Percentiles rank a stretch among this genome's conserved stretches.
Conservation (phyloP, 1,140 invertebrate species). For the Notospermus geniculatus region DNA sequence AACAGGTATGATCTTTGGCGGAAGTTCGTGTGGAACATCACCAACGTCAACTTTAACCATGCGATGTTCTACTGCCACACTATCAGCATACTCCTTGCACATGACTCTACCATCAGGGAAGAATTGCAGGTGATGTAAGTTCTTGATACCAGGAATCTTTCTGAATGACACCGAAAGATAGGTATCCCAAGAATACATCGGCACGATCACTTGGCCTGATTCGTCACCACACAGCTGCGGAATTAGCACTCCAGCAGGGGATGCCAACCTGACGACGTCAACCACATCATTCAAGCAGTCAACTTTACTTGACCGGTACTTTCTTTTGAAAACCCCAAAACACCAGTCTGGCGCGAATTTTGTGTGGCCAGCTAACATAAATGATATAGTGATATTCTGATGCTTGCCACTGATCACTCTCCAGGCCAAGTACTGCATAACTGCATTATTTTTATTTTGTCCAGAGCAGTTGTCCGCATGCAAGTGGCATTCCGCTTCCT, state of each 20-base stretch:
- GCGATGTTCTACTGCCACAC: not conserved
- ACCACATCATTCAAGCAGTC: slow-evolving; percentile 18
- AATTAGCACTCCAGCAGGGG: slow-evolving; percentile 23
- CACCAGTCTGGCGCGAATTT: slow-evolving; percentile 38
- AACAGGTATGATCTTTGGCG: slow-evolving; percentile 3
- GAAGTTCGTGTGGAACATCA: slow-evolving; percentile 1
- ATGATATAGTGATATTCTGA: slow-evolving; percentile 18
- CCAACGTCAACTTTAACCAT: not conserved
- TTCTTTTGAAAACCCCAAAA: slow-evolving; percentile 33
- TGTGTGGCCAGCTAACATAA: slow-evolving; percentile 34
- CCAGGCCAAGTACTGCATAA: slow-evolving; percentile 33
- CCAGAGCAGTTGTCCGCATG: slow-evolving; percentile 31
- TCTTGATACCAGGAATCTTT: slow-evolving; percentile 21
- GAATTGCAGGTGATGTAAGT: slow-evolving; percentile 18
- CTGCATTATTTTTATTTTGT: slow-evolving; percentile 34
- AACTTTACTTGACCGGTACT: slow-evolving; percentile 19
- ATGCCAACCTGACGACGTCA: slow-evolving; percentile 12
- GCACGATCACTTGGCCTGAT: slow-evolving; percentile 16
- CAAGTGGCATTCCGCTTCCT: slow-evolving; percentile 20
- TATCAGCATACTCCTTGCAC: not conserved
- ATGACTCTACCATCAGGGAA: not conserved
- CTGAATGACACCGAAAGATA: slow-evolving; percentile 22
- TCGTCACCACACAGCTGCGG: slow-evolving; percentile 21
- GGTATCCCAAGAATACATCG: slow-evolving; percentile 22
- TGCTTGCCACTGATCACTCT: slow-evolving; percentile 23